Conservation (phyloP, 2,888 invertebrate genomes). For the Agonopterix arenella region DNA sequence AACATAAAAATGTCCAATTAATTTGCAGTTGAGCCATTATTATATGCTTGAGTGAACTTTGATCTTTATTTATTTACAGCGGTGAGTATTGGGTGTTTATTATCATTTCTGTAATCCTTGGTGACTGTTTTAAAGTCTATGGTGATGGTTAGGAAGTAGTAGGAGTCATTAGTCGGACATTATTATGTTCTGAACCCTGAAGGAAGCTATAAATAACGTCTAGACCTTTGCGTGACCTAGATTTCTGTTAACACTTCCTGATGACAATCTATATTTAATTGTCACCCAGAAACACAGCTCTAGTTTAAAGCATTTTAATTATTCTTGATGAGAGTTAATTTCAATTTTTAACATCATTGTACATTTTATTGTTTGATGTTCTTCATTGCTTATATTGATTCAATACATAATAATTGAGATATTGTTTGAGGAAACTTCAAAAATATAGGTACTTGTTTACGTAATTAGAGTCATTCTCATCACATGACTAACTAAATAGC, state of each 20-base stretch:
- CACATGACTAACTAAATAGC: no score
- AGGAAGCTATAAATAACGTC: constrained; percentile 33
- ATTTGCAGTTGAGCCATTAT: no score
- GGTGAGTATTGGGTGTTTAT: no score
- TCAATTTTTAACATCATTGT: no score
- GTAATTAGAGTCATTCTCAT: background rate
- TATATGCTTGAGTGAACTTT: no score
- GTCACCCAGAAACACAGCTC: constrained; percentile 46
- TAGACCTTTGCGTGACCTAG: constrained; percentile 61
- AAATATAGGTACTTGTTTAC: background rate
- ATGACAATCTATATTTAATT: constrained; percentile 55
- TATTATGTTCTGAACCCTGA: constrained; percentile 6
- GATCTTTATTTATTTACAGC: no score
- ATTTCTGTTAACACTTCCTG: constrained; percentile 51
- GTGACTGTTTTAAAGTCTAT: no score
- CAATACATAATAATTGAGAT: background rate
- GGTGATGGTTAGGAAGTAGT: no score
- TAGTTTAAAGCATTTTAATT: constrained; percentile 22
- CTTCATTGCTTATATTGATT: no score
- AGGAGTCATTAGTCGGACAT: no score
- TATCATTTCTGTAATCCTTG: no score
- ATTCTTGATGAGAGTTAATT: background rate
- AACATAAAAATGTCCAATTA: constrained; percentile 28
- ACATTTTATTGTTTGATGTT: no score
- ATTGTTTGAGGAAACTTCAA: background rate